These are phyloP conservation scores for Thymelicus sylvestris DNA, from an alignment of 2,888 invertebrate species.

Conservation along the genomic window DNA sequence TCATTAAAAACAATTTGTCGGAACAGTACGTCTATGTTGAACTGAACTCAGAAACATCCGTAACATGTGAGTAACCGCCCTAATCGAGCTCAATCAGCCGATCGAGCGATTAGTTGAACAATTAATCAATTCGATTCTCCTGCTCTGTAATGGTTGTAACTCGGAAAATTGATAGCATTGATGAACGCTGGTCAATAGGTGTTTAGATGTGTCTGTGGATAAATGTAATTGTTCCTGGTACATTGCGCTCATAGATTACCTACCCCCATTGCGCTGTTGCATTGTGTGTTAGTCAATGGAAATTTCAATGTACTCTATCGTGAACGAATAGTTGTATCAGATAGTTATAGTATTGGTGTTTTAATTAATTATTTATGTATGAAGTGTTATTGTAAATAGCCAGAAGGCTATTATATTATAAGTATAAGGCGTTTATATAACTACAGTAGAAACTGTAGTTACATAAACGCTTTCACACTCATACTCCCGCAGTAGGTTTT, in stretches of 20 bases:
- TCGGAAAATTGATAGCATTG: constrained; percentile 31
- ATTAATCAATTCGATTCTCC: constrained; percentile 11
- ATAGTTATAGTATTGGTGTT: not conserved
- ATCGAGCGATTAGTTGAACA: constrained; percentile 24
- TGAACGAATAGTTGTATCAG: no score
- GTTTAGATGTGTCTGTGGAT: constrained; percentile 23
- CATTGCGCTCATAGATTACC: not conserved
- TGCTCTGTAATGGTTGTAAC: constrained; percentile 16
- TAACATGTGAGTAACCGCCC: not conserved
- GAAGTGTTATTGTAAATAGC: no score
- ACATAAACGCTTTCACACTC: no score
- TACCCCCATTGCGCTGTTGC: not conserved
- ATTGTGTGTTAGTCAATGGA: no score
- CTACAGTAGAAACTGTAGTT: no score
- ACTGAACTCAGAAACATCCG: not conserved
- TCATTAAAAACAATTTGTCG: no score
- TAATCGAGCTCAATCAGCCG: constrained; percentile 23
- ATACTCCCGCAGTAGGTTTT: no score
- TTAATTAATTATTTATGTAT: no score
- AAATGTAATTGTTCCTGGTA: constrained; percentile 19
- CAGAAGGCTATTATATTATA: no score
- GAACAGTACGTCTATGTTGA: no score
- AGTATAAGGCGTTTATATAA: no score
- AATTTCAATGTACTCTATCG: no score
- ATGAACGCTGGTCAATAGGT: constrained; percentile 22